Evolutionary conservation across 2,888 invertebrate genomes (phyloP), one percentile per base, ranked within the genome.

Genomic region (Eulithis testata): DNA sequence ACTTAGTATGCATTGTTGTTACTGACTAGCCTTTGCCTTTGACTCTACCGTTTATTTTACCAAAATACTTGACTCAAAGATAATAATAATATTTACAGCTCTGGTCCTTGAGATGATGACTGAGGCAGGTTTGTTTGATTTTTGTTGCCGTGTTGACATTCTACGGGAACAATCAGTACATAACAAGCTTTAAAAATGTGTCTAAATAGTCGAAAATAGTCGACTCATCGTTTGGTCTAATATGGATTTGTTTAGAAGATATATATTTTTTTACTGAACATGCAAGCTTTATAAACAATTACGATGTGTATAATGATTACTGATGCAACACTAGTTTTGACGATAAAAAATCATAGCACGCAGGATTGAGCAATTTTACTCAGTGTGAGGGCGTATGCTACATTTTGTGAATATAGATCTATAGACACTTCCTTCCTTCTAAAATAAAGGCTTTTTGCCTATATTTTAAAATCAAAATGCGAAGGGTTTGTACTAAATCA

Each of bases 301-400:
- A 63, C 31, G 6, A 31, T 31, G 3, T 31, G 5, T 31, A 31
- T 31, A 31, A 31, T 3, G 9, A 47, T 63, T 37, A 14, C n/a
- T 66, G 61, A 69, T 54, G 69, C 65, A 69, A 67, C 65, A 49
- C 53, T 54, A 61, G 51, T 51, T 64, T 65, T 59, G 58, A 64
- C 50, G 31, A 58, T 70, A 69, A 65, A 65, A 65, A 69, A 65
- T 49, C 66, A 58, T 62, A 63, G 65, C 69, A 68, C 64, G 66
- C 12, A 58, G 36, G 21, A 61, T 61, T 54, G 65, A 57, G 57
- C 37, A 27, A 50, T 21, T 56, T 49, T 21, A 45, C 50, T 40
- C 8, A 11, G 27, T 61, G 14, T 49, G 14, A 52, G 53, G 50
- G 56, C n/a, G 43, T 53, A 52, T 52, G 21, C 55, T 65, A 65